phyloP scores from a whole-genome alignment of 2,888 invertebrate genomes.

The Polymixis flavicincta region DNA sequence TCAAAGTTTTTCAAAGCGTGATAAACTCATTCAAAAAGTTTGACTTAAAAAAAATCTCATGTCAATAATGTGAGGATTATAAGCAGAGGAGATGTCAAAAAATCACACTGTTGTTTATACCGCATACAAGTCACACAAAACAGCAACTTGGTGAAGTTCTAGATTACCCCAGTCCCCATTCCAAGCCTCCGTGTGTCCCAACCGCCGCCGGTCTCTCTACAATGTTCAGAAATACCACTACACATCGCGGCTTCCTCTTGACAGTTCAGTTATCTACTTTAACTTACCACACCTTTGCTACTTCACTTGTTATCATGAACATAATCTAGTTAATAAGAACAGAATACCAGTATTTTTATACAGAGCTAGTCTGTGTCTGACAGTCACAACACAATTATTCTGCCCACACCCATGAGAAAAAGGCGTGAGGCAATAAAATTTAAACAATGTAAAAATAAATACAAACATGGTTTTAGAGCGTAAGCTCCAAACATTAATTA shows the following conservation, averaged over 20 bases:
- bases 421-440: too few relatives aligned
- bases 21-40: too few relatives aligned
- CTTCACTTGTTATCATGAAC: conserved; percentile 19
- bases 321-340: too few relatives aligned
- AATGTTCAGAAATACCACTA: conserved; percentile 67
- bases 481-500: conserved; percentile 3
- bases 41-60: too few relatives aligned
- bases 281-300: conserved; percentile 14
- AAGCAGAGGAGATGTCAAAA: too few relatives aligned
- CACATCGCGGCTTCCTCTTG: conserved; percentile 48
- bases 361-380: not conserved
- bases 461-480: not conserved
- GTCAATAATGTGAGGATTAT: too few relatives aligned
- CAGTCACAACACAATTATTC: not conserved
- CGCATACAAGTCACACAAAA: too few relatives aligned
- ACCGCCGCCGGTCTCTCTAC: conserved; percentile 49
- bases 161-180: not conserved
- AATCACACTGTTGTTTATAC: too few relatives aligned
- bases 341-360: not conserved
- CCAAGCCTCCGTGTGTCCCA: conserved; percentile 49
- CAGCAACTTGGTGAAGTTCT: too few relatives aligned
- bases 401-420: too few relatives aligned
- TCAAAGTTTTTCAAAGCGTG: too few relatives aligned
- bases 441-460: not conserved
- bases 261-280: conserved; percentile 30